Conservation (phyloP, 2,797 vertebrate genomes). For the Agapornis canus region DNA sequence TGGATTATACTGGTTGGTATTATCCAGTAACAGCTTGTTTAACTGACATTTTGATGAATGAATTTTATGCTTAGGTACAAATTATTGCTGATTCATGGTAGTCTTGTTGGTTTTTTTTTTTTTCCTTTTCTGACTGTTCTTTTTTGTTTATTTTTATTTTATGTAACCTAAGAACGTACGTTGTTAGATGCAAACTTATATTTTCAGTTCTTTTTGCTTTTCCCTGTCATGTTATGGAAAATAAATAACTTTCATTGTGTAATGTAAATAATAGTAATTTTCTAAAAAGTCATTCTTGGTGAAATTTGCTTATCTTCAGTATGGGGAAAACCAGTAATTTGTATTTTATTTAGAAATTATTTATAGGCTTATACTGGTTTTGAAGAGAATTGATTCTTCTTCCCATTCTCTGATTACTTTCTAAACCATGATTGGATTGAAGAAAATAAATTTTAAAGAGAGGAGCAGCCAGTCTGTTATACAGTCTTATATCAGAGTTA, state of each 20-base stretch:
- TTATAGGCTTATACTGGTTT: background rate
- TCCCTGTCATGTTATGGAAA: background rate
- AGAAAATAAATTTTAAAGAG: background rate
- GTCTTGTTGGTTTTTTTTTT: background rate
- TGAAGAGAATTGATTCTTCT: background rate
- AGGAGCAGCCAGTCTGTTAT: background rate
- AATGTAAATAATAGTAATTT: background rate
- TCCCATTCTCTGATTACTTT: background rate
- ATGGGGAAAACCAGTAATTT: background rate
- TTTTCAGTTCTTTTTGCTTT: background rate
- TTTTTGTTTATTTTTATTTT: background rate
- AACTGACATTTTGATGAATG: background rate
- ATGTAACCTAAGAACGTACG: background rate
- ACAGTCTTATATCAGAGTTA: background rate
- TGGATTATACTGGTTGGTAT: background rate
- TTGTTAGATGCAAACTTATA: background rate
- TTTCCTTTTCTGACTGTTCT: background rate
- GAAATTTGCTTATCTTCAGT: background rate
- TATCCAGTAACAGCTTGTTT: background rate
- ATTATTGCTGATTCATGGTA: background rate
- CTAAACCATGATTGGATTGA: background rate
- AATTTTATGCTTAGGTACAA: background rate
- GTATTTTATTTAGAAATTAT: background rate
- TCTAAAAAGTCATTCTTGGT: background rate
- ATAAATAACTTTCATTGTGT: background rate